Evolutionary conservation across 2,888 invertebrate species (phyloP), one percentile per base, ranked within the genome.

Genomic region (Xestobium rufovillosum): DNA sequence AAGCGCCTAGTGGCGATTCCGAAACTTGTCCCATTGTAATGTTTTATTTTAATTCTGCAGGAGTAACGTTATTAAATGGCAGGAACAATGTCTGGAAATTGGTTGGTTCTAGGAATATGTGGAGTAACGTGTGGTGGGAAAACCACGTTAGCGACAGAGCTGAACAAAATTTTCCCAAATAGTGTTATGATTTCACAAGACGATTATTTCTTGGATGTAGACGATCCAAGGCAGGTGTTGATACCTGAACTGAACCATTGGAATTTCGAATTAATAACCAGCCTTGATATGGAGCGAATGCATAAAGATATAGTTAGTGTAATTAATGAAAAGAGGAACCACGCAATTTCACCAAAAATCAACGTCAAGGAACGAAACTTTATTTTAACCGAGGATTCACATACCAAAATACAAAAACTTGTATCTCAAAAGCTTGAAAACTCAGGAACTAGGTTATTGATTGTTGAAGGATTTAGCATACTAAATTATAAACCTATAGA

Each of bases 81-180:
- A n/a, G n/a, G n/a, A n/a, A n/a, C n/a, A 19, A 19, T 19, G 23
- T 8, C 23, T 19, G 23, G n/a, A 19, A 19, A 19, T 6, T 19
- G 23, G 23, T n/a, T 19, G n/a, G 23, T 19, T 19, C 6, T 83
- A 39, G 87, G 85, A 4, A 73, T 89, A 45, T 78, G 83, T 25
- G 86, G 90, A 1, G 82, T 83, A 2, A 89, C 89, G 0, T 85
- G 85, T 53, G 83, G 86, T 12, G 90, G 90, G 1, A 90, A 90
- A 66, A 83, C 86, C 0, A 80, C 83, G 0, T 57, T 87, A 23
- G 75, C 84, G 0, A 70, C 69, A 34, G 66, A 67, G 38, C 56
- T 89, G 11, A 39, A 64, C 60, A 3, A 55, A 65, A 1, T 55
- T 45, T 15, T 60, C 73, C 60, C 69, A 1, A 54, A 60, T 35